phyloP scores from a whole-genome alignment of 2,797 vertebrate species.

The Pseudochirops cupreus region DNA sequence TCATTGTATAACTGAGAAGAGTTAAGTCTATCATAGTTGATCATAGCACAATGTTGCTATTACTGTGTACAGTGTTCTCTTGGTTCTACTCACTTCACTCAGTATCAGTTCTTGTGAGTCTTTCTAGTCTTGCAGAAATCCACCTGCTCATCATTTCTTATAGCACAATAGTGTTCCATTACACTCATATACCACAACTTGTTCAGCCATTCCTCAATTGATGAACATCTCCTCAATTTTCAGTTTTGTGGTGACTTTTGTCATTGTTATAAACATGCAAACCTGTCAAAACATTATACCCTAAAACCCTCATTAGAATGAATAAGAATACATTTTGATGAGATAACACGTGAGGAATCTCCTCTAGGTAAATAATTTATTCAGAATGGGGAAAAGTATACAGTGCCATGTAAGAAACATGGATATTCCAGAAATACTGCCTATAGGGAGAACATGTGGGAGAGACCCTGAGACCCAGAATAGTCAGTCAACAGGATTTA shows the following conservation, averaged over 20 bases:
- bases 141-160: too few relatives aligned
- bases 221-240: too few relatives aligned
- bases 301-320: not conserved
- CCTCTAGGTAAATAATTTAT: not conserved
- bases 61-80: too few relatives aligned
- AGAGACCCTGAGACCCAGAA: not conserved
- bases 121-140: too few relatives aligned
- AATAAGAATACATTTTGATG: not conserved
- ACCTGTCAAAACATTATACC: not conserved
- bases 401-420: not conserved
- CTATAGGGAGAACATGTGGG: not conserved
- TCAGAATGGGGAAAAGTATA: not conserved
- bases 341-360: not conserved
- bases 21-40: too few relatives aligned
- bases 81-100: too few relatives aligned
- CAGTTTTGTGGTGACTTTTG: not conserved
- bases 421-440: not conserved
- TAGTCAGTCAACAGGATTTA: not conserved
- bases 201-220: too few relatives aligned
- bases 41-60: too few relatives aligned
- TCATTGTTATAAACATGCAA: not conserved
- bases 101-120: too few relatives aligned
- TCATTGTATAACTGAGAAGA: too few relatives aligned
- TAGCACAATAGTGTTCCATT: too few relatives aligned
- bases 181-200: too few relatives aligned